Conservation (phyloP, 2,113 vertebrate species). For the Prinia subflava region DNA sequence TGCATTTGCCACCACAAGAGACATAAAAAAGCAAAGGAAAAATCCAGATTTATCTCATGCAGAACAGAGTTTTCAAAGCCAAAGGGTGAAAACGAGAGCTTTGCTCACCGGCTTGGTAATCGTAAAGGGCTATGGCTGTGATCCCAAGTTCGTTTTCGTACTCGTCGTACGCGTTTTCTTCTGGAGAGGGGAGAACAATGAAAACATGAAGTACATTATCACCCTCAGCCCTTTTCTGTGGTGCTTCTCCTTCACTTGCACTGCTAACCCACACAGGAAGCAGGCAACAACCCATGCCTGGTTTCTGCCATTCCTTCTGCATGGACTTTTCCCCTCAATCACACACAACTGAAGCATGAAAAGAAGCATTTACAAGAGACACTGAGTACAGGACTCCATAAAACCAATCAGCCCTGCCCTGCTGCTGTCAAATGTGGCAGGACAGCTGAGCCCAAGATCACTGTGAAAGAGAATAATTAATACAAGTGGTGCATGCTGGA, state of each 20-base stretch:
- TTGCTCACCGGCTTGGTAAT: slow-evolving; percentile 94
- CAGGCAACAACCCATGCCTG: background rate
- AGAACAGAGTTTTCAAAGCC: background rate
- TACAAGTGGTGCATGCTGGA: background rate
- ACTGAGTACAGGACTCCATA: background rate
- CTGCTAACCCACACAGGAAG: background rate
- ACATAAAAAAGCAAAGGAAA: background rate
- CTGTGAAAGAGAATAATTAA: background rate
- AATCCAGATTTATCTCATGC: background rate
- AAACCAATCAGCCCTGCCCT: background rate
- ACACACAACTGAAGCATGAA: background rate
- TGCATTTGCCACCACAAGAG: background rate
- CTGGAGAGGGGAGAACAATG: slow-evolving; percentile 53
- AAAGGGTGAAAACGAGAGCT: background rate
- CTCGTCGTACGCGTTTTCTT: slow-evolving; percentile 77
- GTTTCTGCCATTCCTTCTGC: background rate
- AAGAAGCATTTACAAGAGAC: background rate
- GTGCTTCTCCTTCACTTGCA: background rate
- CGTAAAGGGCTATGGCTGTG: slow-evolving; percentile 94
- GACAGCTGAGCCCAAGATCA: background rate
- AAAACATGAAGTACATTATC: background rate
- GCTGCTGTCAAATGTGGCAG: background rate
- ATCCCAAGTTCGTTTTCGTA: slow-evolving; percentile 87
- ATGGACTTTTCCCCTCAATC: background rate
- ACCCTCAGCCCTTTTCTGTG: background rate